These are phyloP conservation scores for Alethe diademata DNA, from an alignment of 2,113 vertebrate species.

Conservation along the genomic window DNA sequence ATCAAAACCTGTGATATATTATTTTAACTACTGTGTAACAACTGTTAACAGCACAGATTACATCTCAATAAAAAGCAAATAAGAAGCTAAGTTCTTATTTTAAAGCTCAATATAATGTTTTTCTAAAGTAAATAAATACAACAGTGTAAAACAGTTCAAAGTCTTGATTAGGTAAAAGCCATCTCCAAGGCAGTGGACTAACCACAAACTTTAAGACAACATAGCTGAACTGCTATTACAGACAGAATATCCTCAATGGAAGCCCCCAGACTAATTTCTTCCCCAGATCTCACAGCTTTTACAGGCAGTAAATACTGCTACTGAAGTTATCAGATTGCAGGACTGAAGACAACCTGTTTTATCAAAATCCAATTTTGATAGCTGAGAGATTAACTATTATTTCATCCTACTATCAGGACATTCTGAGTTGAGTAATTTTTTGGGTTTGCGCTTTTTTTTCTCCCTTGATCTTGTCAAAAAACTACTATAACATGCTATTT, in stretches of 20 bases:
- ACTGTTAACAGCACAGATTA: neutral
- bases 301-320: neutral
- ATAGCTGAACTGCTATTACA: neutral
- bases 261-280: neutral
- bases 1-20: neutral
- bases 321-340: neutral
- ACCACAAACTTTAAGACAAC: neutral
- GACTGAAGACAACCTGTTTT: neutral
- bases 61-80: neutral
- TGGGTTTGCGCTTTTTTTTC: neutral
- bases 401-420: neutral
- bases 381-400: neutral
- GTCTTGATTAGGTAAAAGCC: neutral
- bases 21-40: neutral
- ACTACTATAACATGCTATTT: neutral
- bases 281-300: neutral
- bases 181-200: neutral
- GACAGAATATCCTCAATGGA: neutral
- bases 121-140: slow-evolving; percentile 27
- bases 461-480: neutral
- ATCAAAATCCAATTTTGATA: neutral
- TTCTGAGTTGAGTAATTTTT: neutral
- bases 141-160: neutral
- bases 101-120: neutral
- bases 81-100: neutral